Evolutionary conservation across 2,797 vertebrate species (phyloP), one percentile per base, ranked within the genome.

Genomic region (Staurois parvus): DNA sequence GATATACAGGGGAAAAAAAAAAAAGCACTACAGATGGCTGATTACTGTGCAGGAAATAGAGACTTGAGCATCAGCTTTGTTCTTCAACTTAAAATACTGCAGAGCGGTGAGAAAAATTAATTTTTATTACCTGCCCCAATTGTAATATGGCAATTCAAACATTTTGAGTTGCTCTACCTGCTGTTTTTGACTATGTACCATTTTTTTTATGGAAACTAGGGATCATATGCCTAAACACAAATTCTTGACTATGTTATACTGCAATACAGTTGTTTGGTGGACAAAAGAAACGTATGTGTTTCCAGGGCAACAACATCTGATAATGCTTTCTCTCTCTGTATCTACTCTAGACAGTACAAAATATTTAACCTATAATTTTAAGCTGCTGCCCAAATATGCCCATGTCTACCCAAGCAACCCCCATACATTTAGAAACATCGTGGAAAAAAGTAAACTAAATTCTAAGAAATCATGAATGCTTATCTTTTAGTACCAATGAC

Each of bases 1-100:
- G 59, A 64, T 64, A 26, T 64, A 64, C 59, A 11, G 56, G 56
- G 24, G 30, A 76, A 24, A 59, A 34, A 76, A 59, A 76, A 69
- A 72, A 72, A 37, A 77, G 52, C 10, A 19, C 72, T 56, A 42
- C 45, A 75, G 15, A 75, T 48, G 48, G 42, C 28, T 32, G 73
- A 52, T 9, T 42, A 30, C 73, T 56, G 30, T 56, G 28, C 29
- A 34, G 19, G 48, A 30, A 30, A 37, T 52, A n/a, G 42, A 75
- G 17, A 52, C 19, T 26, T 26, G 59, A 64, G n/a, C 59, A 64
- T 64, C 59, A 64, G 59, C n/a, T n/a, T 64, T 26, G 59, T 32
- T 69, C 30, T 69, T 28, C n/a, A 68, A 68, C 26, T 19, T 34
- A 69, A 69, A 29, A 69, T 69, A 32, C 29, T 69, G 67, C 30